Evolutionary conservation across 2,797 vertebrate species (phyloP).

Genomic region (Luscinia megarhynchos): DNA sequence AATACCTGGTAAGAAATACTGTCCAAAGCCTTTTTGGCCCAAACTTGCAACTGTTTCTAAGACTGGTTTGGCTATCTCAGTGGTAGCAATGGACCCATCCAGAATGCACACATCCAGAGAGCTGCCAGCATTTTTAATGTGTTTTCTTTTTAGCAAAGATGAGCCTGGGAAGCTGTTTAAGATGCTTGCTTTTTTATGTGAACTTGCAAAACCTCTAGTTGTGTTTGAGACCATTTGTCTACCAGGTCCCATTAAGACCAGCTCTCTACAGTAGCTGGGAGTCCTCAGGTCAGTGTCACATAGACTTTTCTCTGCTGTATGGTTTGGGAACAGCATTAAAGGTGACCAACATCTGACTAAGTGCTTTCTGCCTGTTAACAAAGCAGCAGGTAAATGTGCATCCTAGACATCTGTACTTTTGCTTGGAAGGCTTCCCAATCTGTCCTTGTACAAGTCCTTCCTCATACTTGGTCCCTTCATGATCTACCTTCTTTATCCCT

Average conservation of each 20-base stretch:
- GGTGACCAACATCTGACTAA: neutral
- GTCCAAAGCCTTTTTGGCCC: neutral
- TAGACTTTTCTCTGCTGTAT: neutral
- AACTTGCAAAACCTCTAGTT: neutral
- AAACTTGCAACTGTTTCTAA: neutral
- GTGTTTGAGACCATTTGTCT: slow-evolving; percentile 8
- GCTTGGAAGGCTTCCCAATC: neutral
- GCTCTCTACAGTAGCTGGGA: neutral
- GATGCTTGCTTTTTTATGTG: neutral
- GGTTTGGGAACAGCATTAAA: neutral
- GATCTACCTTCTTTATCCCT: neutral
- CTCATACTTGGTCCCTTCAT: neutral
- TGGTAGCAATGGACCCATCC: neutral
- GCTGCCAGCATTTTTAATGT: neutral
- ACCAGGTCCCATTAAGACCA: neutral
- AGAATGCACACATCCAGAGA: neutral
- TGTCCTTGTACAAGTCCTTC: neutral
- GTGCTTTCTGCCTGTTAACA: slow-evolving; percentile 1
- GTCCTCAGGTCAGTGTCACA: neutral
- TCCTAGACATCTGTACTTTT: neutral
- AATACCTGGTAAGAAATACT: neutral
- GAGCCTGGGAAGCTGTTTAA: neutral
- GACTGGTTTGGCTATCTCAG: neutral
- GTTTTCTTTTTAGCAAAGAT: neutral
- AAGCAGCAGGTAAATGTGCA: neutral